A percentile compares a stretch with the other conserved stretches of the same genome.
These are phyloP conservation scores for Phrynocephalus vlangalii DNA, from an alignment of 2,797 vertebrate genomes.

Conservation along the genomic window DNA sequence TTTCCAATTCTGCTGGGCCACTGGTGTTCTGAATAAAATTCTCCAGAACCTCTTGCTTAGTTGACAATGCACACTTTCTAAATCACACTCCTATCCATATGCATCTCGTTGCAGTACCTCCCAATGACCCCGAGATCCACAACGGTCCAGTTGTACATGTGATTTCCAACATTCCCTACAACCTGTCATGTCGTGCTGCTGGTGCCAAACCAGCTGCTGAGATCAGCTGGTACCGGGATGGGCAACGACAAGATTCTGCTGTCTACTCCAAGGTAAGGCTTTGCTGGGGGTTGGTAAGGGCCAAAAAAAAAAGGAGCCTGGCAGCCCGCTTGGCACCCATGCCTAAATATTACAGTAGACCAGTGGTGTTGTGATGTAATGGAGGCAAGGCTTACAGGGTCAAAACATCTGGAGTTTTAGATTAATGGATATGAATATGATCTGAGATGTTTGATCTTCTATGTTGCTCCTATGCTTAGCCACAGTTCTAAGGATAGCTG, in stretches of 20 bases:
- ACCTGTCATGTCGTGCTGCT: conserved; percentile 88
- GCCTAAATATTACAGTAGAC: not conserved
- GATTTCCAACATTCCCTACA: conserved; percentile 85
- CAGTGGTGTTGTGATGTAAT: not conserved
- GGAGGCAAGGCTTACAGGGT: not conserved
- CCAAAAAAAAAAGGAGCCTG: conserved; percentile 52
- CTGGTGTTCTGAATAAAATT: not conserved
- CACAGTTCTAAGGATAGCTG: too few species aligned
- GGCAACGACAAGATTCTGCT: conserved; percentile 84
- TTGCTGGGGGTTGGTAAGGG: not conserved
- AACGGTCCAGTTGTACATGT: conserved; percentile 87
- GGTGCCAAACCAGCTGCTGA: conserved; percentile 87
- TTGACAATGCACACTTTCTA: not conserved
- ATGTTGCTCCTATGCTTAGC: not conserved
- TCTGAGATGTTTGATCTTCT: not conserved
- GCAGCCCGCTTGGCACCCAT: not conserved
- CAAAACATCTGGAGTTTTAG: not conserved
- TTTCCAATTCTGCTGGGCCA: not conserved
- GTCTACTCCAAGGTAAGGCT: conserved; percentile 86
- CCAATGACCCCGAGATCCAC: conserved; percentile 86
- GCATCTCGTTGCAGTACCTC: conserved; percentile 81
- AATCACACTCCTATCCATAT: not conserved
- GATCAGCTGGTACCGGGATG: conserved; percentile 91
- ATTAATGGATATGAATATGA: not conserved
- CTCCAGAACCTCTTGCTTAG: not conserved